phyloP scores from a whole-genome alignment of 2,113 vertebrate species.

The Speoplatyrhinus poulsoni region DNA sequence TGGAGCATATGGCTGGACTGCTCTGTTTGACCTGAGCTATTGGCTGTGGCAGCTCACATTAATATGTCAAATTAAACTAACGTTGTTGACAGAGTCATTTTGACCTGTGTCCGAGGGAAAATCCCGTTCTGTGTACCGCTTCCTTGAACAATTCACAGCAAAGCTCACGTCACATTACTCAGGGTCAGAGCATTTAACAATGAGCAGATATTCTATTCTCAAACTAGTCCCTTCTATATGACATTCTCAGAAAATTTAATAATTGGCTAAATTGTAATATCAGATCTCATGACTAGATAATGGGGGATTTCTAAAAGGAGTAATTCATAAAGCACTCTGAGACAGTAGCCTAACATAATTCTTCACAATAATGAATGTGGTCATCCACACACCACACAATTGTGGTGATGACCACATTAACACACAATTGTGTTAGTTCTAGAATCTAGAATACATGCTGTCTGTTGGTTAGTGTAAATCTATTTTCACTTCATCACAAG shows the following conservation, averaged over 20 bases:
- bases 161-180: background rate
- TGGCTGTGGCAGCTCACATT: constrained; percentile 60
- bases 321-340: constrained; percentile 23
- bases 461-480: constrained; percentile 29
- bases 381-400: constrained; percentile 7
- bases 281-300: constrained; percentile 22
- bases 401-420: too few relatives aligned
- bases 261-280: constrained; percentile 1
- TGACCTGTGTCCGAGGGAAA: constrained; percentile 56
- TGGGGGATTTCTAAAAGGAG: constrained; percentile 26
- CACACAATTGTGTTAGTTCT: constrained; percentile 22
- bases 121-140: background rate
- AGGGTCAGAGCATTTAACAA: too few relatives aligned
- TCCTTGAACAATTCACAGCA: too few relatives aligned
- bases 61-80: constrained; percentile 69
- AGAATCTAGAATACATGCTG: constrained; percentile 21
- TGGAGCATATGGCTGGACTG: constrained; percentile 58
- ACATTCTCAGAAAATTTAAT: too few relatives aligned
- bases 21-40: constrained; percentile 58
- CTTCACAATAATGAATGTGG: constrained; percentile 6
- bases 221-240: too few relatives aligned
- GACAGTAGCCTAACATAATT: constrained; percentile 20
- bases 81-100: constrained; percentile 54
- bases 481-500: constrained; percentile 9
- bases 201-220: too few relatives aligned